phyloP scores from a whole-genome alignment of 2,888 invertebrate species.

The Endotricha flammealis region DNA sequence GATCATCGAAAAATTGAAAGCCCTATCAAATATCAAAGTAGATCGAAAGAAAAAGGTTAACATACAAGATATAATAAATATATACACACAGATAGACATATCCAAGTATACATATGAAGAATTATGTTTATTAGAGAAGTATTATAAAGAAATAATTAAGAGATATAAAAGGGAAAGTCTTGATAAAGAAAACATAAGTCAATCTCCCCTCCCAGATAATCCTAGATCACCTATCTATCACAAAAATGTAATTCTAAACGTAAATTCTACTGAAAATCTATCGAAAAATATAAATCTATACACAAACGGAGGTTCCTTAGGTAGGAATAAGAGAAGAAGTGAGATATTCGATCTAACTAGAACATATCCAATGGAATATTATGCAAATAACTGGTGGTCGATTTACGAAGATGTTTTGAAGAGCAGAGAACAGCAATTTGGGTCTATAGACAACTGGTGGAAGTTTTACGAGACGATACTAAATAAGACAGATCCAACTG shows the following conservation, averaged over 20 bases:
- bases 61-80: slow-evolving; percentile 59
- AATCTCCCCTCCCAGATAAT: slow-evolving; percentile 29
- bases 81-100: slow-evolving; percentile 63
- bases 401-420: slow-evolving; percentile 68
- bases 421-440: slow-evolving; percentile 64
- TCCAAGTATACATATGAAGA: slow-evolving; percentile 67
- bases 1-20: slow-evolving; percentile 59
- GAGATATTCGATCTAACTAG: slow-evolving; percentile 63
- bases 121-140: slow-evolving; percentile 61
- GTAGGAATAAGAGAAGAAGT: slow-evolving; percentile 35
- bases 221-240: slow-evolving; percentile 35
- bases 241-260: slow-evolving; percentile 47
- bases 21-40: slow-evolving; percentile 54
- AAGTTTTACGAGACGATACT: slow-evolving; percentile 61
- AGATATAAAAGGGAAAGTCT: slow-evolving; percentile 47
- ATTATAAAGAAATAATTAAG: slow-evolving; percentile 67
- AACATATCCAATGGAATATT: slow-evolving; percentile 64
- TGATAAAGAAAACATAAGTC: slow-evolving; percentile 47
- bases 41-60: slow-evolving; percentile 56
- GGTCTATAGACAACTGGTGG: slow-evolving; percentile 73
- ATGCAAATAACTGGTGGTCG: slow-evolving; percentile 74
- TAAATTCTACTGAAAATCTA: slow-evolving; percentile 38
- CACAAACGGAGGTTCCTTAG: slow-evolving; percentile 37
- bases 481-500: slow-evolving; percentile 43
- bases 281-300: slow-evolving; percentile 43